Evolutionary conservation across 1,140 invertebrate genomes (phyloP), one percentile per base, ranked within the genome.

Genomic region (Camponotus floridanus): DNA sequence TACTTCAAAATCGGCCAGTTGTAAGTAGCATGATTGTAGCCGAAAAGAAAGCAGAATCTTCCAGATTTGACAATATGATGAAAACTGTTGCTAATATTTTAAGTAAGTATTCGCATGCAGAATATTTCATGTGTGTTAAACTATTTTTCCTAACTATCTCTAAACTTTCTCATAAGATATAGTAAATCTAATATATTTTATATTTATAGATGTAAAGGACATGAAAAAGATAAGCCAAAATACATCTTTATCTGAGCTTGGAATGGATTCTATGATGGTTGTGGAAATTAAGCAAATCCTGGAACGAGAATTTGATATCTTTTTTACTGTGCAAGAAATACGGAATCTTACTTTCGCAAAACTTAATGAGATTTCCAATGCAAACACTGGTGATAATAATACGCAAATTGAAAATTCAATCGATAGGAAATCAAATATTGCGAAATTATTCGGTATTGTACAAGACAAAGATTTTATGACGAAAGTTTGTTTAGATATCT

Each of bases 231-330:
- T 98, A 1, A 96, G 96, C 89, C 93, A 95, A 48, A 96, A 97
- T 83, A 96, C 96, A 36, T 1, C 96, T 2, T 93, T 98, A 7
- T 96, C 96, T 36, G 97, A 98, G 92, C 94, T 98, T 9, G 97
- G 97, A 45, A 96, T 98, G 94, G 97, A 98, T 91, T 98, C 97
- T 0, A 96, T 98, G 94, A 98, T 98, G 97, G 97, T 96, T 45
- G 97, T 98, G 0, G 97, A 98, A 94, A 97, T 98, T 42, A 97
- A 97, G 91, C 97, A 98, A 91, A 96, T 96, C 0, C 92, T 98
- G 2, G 97, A 98, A 92, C 93, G 97, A 79, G 97, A 97, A 89
- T 97, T 96, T 92, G 97, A 97, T 89, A 92, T 98, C n/a, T 96
- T 96, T 76, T 92, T 98, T 6, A 96, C 96, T 1, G 96, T 97